These are phyloP conservation scores for Helicolenus hilgendorfi DNA, from an alignment of 2,797 vertebrate species.

Conservation along the genomic window DNA sequence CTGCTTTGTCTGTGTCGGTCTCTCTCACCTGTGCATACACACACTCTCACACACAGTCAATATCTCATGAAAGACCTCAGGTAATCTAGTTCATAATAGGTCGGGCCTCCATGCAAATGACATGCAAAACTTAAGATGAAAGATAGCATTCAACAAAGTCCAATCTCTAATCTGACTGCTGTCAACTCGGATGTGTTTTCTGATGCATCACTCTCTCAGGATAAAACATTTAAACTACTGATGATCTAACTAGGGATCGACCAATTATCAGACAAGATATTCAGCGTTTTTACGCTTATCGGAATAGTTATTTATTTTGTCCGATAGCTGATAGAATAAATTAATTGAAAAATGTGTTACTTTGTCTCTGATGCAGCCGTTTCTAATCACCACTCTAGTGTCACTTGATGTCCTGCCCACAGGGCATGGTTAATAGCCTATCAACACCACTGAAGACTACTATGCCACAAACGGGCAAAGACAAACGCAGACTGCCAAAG, in stretches of 20 bases:
- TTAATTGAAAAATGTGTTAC: neutral
- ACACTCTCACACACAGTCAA: neutral
- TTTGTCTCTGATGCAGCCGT: neutral
- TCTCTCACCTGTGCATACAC: neutral
- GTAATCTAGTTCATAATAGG: neutral
- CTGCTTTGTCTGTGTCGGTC: neutral
- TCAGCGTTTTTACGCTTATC: too few relatives aligned
- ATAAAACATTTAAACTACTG: neutral
- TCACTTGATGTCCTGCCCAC: neutral
- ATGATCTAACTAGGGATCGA: neutral
- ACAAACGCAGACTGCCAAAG: too few relatives aligned
- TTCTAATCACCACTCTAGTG: neutral
- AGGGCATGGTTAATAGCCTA: neutral
- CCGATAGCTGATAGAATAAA: neutral
- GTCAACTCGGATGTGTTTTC: neutral
- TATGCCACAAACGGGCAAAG: too few relatives aligned
- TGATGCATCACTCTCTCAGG: neutral
- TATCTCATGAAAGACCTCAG: neutral
- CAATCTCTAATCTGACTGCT: neutral
- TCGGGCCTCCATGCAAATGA: conserved; percentile 37
- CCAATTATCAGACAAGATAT: neutral
- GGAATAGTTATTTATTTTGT: too few relatives aligned
- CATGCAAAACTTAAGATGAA: conserved; percentile 34
- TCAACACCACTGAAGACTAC: too few relatives aligned
- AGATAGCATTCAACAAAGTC: neutral